Base-by-base conservation (phyloP, 2,888 invertebrate species). In the Teleiodes luculella region DNA sequence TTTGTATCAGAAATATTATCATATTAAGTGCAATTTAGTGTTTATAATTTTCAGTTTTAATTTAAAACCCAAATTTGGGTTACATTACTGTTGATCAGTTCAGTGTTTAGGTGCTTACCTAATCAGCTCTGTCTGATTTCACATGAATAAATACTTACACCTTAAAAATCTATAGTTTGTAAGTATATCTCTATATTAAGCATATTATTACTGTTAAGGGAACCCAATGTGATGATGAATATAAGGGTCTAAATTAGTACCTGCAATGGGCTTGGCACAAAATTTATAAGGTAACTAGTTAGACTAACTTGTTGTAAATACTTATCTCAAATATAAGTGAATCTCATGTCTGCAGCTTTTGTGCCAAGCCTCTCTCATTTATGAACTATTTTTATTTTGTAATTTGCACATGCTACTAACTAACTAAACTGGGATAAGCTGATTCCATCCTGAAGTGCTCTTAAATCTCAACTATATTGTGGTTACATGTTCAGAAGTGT, bases 381-480 rank as follows among this genome's bases (percentile, higher is more conserved):
- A 70, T 78, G n/a, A n/a, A n/a, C n/a, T n/a, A 73, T 71, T 68
- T 72, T 75, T 76, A 66, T 63, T 67, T 75, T 68, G 67, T 70
- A 62, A 66, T 72, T 74, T 66, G 56, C 69, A 71, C 67, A 64
- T 74, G 72, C 74, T 76, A 77, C 67, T 70, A 76, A 78, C 71
- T 79, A 72, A 37, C 72, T 78, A 78, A 81, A 80, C 80, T 80
- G 79, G 76, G 70, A 66, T 79, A 83, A 75, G 79, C 72, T 86
- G 82, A 88, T 84, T 87, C 88, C 88, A 87, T 88, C 88, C 88
- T 83, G 70, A 88, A 88, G 88, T 88, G 88, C 88, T 88, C 88
- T 88, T 88, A 86, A 80, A 78, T 78, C 82, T 80, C 76, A 83
- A 78, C 76, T 84, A 82, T 83, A n/a, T 76, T 82, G 80, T 76